A percentile compares a stretch with the other conserved stretches of the same genome.
phyloP scores from a whole-genome alignment of 2,797 vertebrate species.

The Phaenicophaeus curvirostris region DNA sequence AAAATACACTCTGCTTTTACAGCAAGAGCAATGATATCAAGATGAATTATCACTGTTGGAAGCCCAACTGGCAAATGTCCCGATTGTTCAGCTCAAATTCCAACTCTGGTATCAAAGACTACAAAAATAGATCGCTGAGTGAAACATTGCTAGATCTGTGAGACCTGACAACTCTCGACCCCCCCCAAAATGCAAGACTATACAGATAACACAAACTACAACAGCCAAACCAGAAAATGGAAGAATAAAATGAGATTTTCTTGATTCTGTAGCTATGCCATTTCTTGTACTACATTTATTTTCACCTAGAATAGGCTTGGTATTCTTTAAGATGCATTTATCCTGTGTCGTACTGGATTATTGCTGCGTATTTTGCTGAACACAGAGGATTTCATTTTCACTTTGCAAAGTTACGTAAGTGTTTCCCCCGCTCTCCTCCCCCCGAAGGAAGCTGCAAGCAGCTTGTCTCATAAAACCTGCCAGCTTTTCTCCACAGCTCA shows the following conservation, averaged over 20 bases:
- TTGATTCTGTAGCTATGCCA: not conserved
- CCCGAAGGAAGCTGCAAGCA: constrained; percentile 6
- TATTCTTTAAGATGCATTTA: not conserved
- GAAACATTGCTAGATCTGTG: not conserved
- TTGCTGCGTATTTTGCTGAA: constrained; percentile 28
- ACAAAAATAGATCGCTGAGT: not conserved
- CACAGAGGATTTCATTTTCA: constrained; percentile 26
- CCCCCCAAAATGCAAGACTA: not conserved
- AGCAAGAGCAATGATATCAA: not conserved
- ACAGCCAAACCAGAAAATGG: not conserved
- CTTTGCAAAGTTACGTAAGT: constrained; percentile 42
- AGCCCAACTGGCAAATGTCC: not conserved
- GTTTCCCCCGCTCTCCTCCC: not conserved
- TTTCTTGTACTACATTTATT: not conserved
- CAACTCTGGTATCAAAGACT: not conserved
- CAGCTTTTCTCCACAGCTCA: not conserved
- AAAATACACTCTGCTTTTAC: not conserved
- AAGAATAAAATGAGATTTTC: not conserved
- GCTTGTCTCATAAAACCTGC: constrained; percentile 16
- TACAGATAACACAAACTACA: not conserved
- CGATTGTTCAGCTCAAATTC: not conserved
- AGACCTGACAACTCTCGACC: not conserved
- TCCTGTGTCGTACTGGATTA: constrained; percentile 14
- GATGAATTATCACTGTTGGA: not conserved
- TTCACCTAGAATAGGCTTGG: not conserved